Percentiles rank a stretch among this genome's conserved stretches.
These are phyloP conservation scores for Tenualosa thibaudeaui DNA, from an alignment of 2,797 vertebrate genomes.

Conservation along the genomic window DNA sequence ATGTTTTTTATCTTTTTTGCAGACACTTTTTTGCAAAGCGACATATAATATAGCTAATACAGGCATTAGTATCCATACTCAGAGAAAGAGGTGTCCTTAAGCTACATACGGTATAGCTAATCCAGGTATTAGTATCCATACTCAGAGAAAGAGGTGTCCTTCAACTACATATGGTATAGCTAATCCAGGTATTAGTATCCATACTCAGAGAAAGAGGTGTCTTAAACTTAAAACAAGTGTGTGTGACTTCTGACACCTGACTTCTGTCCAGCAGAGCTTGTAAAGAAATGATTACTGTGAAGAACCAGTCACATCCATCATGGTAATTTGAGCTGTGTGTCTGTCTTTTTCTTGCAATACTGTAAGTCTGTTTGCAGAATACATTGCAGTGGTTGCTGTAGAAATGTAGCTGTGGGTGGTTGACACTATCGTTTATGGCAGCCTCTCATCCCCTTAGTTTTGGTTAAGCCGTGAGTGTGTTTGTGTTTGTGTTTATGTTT, in stretches of 20 bases:
- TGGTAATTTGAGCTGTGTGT: neutral
- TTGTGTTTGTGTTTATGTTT: neutral
- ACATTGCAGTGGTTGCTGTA: neutral
- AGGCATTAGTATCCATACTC: neutral
- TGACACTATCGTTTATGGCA: neutral
- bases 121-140: neutral
- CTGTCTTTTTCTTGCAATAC: neutral
- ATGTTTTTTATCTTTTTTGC: too few species aligned
- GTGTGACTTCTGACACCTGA: conserved; percentile 39
- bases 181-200: neutral
- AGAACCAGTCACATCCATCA: conserved; percentile 45
- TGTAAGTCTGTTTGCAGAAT: neutral
- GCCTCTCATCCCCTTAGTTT: neutral
- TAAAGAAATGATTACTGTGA: conserved; percentile 42
- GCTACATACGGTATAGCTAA: too few species aligned
- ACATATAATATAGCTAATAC: too few species aligned
- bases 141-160: conserved; percentile 15
- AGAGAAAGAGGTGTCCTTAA: conserved; percentile 21
- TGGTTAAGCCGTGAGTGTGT: neutral
- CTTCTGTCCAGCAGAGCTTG: conserved; percentile 34
- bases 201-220: neutral
- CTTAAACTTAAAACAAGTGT: neutral
- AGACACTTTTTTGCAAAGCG: too few species aligned
- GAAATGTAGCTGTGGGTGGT: neutral
- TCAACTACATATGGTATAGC: neutral